These are phyloP conservation scores for Hylaeus anthracinus DNA, from an alignment of 1,140 invertebrate genomes.

Conservation along the genomic window DNA sequence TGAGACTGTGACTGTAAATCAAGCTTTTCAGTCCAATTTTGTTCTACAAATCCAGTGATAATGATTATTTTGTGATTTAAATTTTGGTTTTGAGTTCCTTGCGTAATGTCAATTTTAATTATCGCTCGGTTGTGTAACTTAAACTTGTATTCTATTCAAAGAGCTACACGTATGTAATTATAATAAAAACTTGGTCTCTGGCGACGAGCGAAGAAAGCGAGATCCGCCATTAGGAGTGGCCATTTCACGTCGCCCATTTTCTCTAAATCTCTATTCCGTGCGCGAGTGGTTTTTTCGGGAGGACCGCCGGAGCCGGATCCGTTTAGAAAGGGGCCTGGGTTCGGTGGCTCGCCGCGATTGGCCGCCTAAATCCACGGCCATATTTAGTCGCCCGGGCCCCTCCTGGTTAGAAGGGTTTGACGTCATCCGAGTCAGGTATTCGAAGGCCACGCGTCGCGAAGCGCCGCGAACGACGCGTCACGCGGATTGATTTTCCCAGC, in stretches of 20 bases:
- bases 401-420: constrained; percentile 81
- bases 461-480: constrained; percentile 40
- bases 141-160: too few relatives aligned
- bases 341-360: constrained; percentile 64
- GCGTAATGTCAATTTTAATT: too few relatives aligned
- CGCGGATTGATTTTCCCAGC: constrained; percentile 30
- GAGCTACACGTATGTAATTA: too few relatives aligned
- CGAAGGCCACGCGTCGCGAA: constrained; percentile 59
- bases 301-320: constrained; percentile 41
- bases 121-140: too few relatives aligned
- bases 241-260: constrained; percentile 60
- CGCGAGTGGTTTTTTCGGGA: constrained; percentile 29
- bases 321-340: constrained; percentile 68
- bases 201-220: not conserved
- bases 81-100: too few relatives aligned
- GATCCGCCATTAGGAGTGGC: constrained; percentile 35
- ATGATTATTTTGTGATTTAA: too few relatives aligned
- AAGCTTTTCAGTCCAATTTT: too few relatives aligned
- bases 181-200: too few relatives aligned
- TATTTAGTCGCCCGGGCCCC: constrained; percentile 78
- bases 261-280: constrained; percentile 63
- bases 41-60: too few relatives aligned
- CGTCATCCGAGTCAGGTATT: constrained; percentile 66
- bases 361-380: constrained; percentile 79
- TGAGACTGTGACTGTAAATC: too few relatives aligned